Evolutionary conservation across 2,888 invertebrate genomes (phyloP).

Genomic region (Prionchulus punctatus): DNA sequence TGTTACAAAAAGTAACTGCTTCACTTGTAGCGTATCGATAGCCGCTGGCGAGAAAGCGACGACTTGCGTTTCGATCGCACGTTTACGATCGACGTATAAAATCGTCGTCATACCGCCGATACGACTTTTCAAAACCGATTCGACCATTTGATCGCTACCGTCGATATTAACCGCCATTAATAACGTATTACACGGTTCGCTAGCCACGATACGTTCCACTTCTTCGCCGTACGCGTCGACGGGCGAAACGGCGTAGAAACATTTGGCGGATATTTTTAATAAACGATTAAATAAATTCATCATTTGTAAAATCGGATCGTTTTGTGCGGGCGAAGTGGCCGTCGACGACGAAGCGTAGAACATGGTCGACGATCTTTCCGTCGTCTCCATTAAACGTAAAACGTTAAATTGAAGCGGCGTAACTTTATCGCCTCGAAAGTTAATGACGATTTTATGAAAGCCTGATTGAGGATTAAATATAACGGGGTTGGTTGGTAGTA

Average conservation of each 20-base stretch:
- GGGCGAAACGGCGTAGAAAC: slow-evolving; percentile 11
- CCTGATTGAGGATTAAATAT: too few species aligned
- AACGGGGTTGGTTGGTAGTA: too few species aligned
- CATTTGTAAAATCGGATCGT: slow-evolving; percentile 12
- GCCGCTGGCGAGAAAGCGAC: not conserved
- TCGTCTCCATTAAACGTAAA: slow-evolving; percentile 6
- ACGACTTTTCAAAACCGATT: not conserved
- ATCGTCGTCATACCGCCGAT: not conserved
- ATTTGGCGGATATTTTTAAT: slow-evolving; percentile 8
- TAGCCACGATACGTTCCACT: slow-evolving; percentile 10
- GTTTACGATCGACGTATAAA: not conserved
- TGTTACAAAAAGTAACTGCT: too few species aligned
- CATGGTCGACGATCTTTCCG: slow-evolving; percentile 11
- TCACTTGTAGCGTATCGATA: too few species aligned
- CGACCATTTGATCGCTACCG: not conserved
- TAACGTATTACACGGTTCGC: slow-evolving; percentile 10
- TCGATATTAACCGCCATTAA: slow-evolving; percentile 4
- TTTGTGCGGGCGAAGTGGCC: not conserved
- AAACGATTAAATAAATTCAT: slow-evolving; percentile 12
- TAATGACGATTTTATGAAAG: too few species aligned
- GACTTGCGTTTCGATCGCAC: not conserved
- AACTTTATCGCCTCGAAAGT: slow-evolving; percentile 4
- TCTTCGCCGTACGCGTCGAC: slow-evolving; percentile 11
- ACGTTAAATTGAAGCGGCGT: slow-evolving; percentile 5
- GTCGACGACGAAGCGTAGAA: slow-evolving; percentile 10